Evolutionary conservation across 2,797 vertebrate species (phyloP), one percentile per base, ranked within the genome.

Genomic region (Simalia tracyae): DNA sequence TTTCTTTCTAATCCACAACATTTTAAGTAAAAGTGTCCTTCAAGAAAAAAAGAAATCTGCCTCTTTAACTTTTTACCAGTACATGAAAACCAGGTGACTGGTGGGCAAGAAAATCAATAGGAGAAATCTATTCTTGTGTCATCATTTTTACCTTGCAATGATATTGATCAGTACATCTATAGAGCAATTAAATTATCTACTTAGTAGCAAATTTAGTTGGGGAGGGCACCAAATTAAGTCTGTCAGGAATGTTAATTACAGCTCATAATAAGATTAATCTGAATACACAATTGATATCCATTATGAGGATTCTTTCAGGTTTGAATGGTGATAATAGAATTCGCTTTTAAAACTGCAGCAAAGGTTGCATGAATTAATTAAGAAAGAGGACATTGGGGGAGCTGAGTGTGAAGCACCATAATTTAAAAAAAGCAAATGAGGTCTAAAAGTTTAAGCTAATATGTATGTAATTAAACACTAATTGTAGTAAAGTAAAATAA

Each of bases 301-400:
- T 97, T 97, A 96, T 94, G 97, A 95, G 93, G 95, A 96, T 96
- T 90, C 85, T 96, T 93, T 96, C 95, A 96, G 96, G 94, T 96
- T 96, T 96, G 97, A 97, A 96, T 94, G 94, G 96, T 95, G 96
- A 97, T 97, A 97, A 97, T 96, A 96, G 96, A 97, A 90, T 92
- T 90, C 87, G 50, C 36, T 87, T 92, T 92, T 87, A 92, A 90
- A 92, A 90, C 89, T 92, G 89, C 90, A 90, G 94, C 96, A 96
- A 96, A 94, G 28, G 94, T 94, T 96, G 94, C 95, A 95, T 96
- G 94, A 95, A 97, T 97, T 97, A 97, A 97, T 96, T 97, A 97
- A 96, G 95, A 96, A 91, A 91, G 93, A 94, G 96, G 95, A 93
- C 93, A 96, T 93, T 94, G 94, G 96, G 95, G 94, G 95, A 96